Conservation (phyloP, 2,888 invertebrate species). For the Eilema depressum region DNA sequence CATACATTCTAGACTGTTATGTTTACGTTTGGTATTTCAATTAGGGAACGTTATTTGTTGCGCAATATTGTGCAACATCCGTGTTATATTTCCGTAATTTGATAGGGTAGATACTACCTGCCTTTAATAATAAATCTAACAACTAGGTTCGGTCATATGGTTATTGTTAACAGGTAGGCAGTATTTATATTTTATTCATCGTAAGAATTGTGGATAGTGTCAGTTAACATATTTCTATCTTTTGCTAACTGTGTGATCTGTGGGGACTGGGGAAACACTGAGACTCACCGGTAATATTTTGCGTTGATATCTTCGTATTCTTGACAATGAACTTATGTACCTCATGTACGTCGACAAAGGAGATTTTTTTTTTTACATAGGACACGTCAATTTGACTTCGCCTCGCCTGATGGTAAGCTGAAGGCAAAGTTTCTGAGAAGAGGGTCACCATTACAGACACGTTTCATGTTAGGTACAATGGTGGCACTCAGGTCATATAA, state of each 20-base stretch:
- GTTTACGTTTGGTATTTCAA: constrained; percentile 27
- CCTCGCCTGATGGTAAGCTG: no score
- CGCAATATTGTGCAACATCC: constrained; percentile 10
- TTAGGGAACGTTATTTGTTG: constrained; percentile 26
- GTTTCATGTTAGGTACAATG: no score
- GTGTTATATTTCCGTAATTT: neutral
- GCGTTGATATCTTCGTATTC: neutral
- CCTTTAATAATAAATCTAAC: no score
- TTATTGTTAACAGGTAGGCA: neutral
- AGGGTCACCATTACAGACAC: no score
- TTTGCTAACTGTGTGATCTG: neutral
- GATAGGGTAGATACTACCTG: neutral
- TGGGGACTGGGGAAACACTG: neutral
- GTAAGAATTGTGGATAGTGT: neutral
- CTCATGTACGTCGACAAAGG: neutral
- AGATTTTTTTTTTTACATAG: no score
- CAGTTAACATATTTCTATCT: neutral
- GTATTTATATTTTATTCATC: neutral
- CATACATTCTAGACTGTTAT: constrained; percentile 30
- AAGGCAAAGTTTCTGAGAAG: no score
- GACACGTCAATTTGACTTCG: no score
- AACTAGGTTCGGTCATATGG: neutral
- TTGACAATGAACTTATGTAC: no score
- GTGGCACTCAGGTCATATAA: no score
- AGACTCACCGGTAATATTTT: neutral